Base-by-base conservation (phyloP, 2,113 vertebrate genomes). In the Notarius lentiginosus region DNA sequence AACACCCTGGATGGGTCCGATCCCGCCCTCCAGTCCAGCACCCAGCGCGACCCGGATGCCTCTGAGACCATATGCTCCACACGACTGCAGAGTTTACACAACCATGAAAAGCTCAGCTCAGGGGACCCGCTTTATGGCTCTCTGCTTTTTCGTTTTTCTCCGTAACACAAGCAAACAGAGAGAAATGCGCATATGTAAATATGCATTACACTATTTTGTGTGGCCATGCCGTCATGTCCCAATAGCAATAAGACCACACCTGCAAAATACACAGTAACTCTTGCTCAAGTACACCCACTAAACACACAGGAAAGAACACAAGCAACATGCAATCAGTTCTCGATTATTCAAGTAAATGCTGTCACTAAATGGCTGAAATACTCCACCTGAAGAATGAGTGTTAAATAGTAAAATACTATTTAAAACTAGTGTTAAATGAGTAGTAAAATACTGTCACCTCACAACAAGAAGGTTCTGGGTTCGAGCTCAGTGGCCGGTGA, bases 11-110 rank as follows among this genome's bases (percentile, higher is more conserved):
- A 61, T 3, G 56, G 20, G 56, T 51, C 79, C 41, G 61, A 68
- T 60, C 34, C 82, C 76, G 76, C 82, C 68, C 76, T 87, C 24
- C 56, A 22, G 84, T 82, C 87, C 76, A 10, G 60, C 18, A 72
- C 84, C 87, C 88, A 90, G 87, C 51, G 17, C 73, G 89, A 88
- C 88, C 89, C 87, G 89, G 89, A 90, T 88, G 81, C 41, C 22
- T 53, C 15, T 55, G 11, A 51, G 47, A 55, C 10, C 12, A 34
- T 27, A 27, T 66, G 63, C 63, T 66, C 12, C 10, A 14, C 63
- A 66, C 17, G 14, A 30, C 24, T 17, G 30, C 1, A 14, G 65
- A 30, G 65, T 30, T 27, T 47, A 51, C 22, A 2, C 5, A 68
- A 6, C 30, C 27, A 15, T 30, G 70, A 73, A 18, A 20, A 27